These are phyloP conservation scores for Homarus gammarus DNA, from an alignment of 2,888 invertebrate species.

Conservation along the genomic window DNA sequence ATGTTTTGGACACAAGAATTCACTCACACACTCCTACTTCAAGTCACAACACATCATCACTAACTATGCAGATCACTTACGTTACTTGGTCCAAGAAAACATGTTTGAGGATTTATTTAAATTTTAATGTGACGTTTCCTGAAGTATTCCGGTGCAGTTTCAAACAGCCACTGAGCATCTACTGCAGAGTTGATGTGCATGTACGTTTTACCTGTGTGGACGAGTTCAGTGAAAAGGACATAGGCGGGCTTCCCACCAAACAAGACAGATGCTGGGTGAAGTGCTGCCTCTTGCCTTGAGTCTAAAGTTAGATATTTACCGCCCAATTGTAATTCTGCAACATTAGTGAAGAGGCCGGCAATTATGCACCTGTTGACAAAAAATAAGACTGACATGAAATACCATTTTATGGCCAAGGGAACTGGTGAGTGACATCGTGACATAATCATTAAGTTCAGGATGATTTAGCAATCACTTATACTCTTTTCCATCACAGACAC, in stretches of 20 bases:
- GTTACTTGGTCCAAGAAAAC: background rate
- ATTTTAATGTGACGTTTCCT: conserved; percentile 77
- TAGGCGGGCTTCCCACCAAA: conserved; percentile 86
- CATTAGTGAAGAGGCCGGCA: conserved; percentile 90
- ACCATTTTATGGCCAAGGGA: too few species aligned
- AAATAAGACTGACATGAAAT: too few species aligned
- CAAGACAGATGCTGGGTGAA: conserved; percentile 91
- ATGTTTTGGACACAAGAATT: background rate
- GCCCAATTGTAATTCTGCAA: conserved; percentile 89
- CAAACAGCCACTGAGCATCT: conserved; percentile 89
- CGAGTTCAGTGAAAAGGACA: conserved; percentile 90
- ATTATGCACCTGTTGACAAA: conserved; percentile 82
- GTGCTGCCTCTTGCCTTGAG: conserved; percentile 85
- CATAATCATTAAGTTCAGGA: too few species aligned
- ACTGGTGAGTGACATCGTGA: too few species aligned
- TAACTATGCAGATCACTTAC: background rate
- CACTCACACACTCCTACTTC: background rate
- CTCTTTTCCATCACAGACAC: too few species aligned
- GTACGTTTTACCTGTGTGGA: conserved; percentile 91
- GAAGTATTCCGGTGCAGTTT: conserved; percentile 81
- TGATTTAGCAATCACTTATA: too few species aligned
- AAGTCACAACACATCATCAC: background rate
- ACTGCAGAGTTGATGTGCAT: conserved; percentile 88
- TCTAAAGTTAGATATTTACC: conserved; percentile 85
- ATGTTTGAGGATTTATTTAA: background rate